Evolutionary conservation across 1,140 invertebrate species (phyloP), one percentile per base, ranked within the genome.

Genomic region (Adoxophyes honmai): DNA sequence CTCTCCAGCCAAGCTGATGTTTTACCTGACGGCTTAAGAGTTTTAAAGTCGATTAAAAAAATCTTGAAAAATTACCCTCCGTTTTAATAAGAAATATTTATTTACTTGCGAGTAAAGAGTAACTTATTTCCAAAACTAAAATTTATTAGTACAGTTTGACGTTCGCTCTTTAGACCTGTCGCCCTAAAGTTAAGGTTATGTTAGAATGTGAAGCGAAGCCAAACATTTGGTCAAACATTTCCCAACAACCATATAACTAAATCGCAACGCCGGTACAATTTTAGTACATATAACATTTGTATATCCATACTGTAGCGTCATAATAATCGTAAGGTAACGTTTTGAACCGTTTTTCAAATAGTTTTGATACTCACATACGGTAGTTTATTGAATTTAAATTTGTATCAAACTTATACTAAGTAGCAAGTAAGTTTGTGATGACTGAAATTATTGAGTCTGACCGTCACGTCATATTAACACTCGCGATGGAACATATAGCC

Each of bases 221-320:
- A 48, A 0, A 28, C 28, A 11, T 48, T 48, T 48, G 42, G 21
- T n/a, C 42, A 48, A 48, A 48, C 28, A 48, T 28, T 18, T 5
- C 7, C 7, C 11, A 33, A 51, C 15, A 52, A 10, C 28, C 59
- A 39, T 60, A 64, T 67, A 60, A 64, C 67, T 68, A 66, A 58
- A 60, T 14, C 33, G 69, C 57, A 73, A 74, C 61, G 64, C 70
- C 68, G 51, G 68, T 75, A 78, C 68, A 71, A 64, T 55, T 16
- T 56, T 42, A 42, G 55, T 28, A 28, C n/a, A 54, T 33, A 67
- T 37, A 57, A 51, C 53, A 57, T 18, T 39, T 21, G 38, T 61
- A 55, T 62, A 60, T 56, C 51, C 57, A 60, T 67, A 61, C 52
- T 52, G 62, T 64, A 64, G 57, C 54, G 1, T 51, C 57, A 57